Base-by-base conservation (phyloP, 2,797 vertebrate species). In the Paguma larvata region DNA sequence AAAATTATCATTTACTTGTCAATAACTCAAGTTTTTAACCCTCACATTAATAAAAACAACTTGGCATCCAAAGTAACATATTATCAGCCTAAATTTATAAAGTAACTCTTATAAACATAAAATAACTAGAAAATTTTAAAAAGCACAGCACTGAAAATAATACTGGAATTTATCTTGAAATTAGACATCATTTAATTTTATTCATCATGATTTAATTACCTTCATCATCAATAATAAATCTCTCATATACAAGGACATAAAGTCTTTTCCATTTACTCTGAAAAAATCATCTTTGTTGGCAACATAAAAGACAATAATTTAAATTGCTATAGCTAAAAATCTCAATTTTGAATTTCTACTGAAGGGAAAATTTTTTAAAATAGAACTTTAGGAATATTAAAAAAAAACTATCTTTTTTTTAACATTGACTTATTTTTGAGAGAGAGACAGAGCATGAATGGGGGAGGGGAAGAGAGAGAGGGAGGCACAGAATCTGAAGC, bases 241-340 rank as follows among this genome's bases (percentile, higher is more conserved):
- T 53, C 25, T 83, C 11, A 84, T 34, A 77, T 16, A 63, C 13
- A 56, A 18, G 63, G 67, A 87, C 56, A 88, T 77, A 51, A 63
- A 41, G 8, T 2, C 3, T 65, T 73, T 93, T 95, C 93, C 34
- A 85, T 63, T 90, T 85, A 88, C 15, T 65, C 63, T 93, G 51
- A 92, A 23, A 79, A 25, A 88, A 67, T 91, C 23, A 62, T 53
- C 5, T 80, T 88, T 82, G 23, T 59, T 63, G 70, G 53, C 4
- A 94, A 67, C 16, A 72, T 65, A 73, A 83, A 95, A 62, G 38
- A 51, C 30, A 96, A 89, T 86, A 85, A 91, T 63, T 97, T 59
- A 89, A 53, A 89, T 73, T 83, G 32, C 34, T 51, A 83, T 12
- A 56, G 34, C 38, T 82, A 77, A 79, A 95, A 72, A 67, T 25